Evolutionary conservation across 2,113 vertebrate species (phyloP).

Genomic region (Chloropsis hardwickii): DNA sequence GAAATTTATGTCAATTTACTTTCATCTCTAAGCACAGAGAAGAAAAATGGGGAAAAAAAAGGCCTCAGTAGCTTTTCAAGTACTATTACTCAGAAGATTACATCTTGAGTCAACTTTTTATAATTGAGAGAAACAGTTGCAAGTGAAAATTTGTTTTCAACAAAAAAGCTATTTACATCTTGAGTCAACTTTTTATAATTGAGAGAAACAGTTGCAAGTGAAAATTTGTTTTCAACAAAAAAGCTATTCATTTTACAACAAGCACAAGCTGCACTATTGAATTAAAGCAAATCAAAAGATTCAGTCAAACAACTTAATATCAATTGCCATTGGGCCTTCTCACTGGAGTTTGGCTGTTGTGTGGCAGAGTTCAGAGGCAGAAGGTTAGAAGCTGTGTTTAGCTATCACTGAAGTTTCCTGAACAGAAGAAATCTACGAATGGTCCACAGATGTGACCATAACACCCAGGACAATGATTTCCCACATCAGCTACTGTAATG

Average conservation of each 20-base stretch:
- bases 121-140: background rate
- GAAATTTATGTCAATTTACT: background rate
- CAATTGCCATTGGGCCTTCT: background rate
- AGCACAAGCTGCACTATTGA: fast-evolving
- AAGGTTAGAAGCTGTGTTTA: background rate
- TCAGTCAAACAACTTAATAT: background rate
- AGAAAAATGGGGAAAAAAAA: background rate
- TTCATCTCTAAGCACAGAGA: background rate
- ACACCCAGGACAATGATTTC: background rate
- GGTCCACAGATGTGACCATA: background rate
- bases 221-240: background rate
- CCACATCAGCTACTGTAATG: background rate
- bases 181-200: background rate
- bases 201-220: background rate
- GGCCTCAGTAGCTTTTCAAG: background rate
- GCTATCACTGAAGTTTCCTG: background rate
- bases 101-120: background rate
- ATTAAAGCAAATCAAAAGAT: background rate
- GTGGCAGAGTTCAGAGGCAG: background rate
- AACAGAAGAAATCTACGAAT: background rate
- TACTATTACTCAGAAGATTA: background rate
- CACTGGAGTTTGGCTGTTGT: background rate
- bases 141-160: background rate
- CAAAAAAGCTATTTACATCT: background rate
- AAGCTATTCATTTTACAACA: background rate